Percentiles rank a stretch among this genome's conserved stretches.
Evolutionary conservation across 2,113 vertebrate genomes (phyloP).

Genomic region (Cygnus atratus): DNA sequence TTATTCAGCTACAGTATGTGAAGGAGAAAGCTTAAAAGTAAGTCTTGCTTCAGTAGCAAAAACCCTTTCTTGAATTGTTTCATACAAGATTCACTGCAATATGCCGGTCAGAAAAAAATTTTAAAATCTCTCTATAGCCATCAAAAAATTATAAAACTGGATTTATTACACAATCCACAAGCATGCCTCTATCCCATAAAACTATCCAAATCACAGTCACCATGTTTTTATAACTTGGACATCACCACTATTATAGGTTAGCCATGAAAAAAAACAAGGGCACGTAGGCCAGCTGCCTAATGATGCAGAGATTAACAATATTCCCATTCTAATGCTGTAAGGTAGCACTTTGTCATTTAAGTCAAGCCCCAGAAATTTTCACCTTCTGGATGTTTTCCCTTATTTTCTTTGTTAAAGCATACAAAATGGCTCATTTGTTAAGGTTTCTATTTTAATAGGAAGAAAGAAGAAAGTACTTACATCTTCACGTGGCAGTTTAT

Average conservation of each 20-base stretch:
- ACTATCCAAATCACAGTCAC: not conserved
- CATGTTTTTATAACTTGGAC: not conserved
- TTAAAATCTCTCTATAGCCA: not conserved
- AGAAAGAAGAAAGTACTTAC: constrained; percentile 68
- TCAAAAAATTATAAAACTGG: not conserved
- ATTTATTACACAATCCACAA: not conserved
- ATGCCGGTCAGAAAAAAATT: not conserved
- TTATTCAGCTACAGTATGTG: not conserved
- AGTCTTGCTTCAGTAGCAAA: not conserved
- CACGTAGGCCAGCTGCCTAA: not conserved
- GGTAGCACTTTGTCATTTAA: not conserved
- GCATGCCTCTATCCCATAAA: not conserved
- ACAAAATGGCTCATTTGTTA: not conserved
- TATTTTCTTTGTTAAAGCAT: not conserved
- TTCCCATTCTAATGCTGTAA: not conserved
- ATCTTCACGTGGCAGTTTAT: constrained; percentile 84
- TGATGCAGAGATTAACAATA: not conserved
- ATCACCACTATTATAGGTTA: not conserved
- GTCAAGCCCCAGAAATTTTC: not conserved
- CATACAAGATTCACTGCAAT: not conserved
- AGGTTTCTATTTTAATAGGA: not conserved
- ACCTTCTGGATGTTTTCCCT: not conserved
- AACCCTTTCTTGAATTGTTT: not conserved
- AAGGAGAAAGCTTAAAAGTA: not conserved
- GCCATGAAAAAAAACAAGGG: not conserved